Evolutionary conservation across 2,888 invertebrate genomes (phyloP), one percentile per base, ranked within the genome.

Genomic region (Latrodectus elegans): DNA sequence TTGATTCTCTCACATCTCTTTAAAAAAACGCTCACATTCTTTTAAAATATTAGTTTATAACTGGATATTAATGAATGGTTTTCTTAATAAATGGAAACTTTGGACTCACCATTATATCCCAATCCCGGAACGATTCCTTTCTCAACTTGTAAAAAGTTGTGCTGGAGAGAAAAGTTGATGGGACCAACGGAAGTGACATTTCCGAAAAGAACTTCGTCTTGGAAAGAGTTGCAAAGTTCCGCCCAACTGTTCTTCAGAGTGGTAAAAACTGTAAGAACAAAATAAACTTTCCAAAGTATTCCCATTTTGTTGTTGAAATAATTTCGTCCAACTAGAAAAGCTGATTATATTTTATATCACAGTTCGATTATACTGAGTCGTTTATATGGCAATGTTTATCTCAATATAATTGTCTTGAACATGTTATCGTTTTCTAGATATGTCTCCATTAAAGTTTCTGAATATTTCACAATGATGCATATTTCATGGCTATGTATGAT

Each of bases 61-160:
- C 4, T 6, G 3, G 38, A 6, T 38, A 38, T 38, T 38, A 38
- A 38, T 38, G 4, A 38, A 38, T 38, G 4, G 38, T 15, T 70
- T 26, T 9, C 4, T 70, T 8, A 26, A 70, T 26, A 70, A 11
- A 11, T 8, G 10, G 26, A 38, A 26, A 70, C 9, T 17, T 70
- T 70, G 14, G 10, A 77, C 78, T 78, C 73, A 84, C 84, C 84
- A 38, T 84, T 84, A 51, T 84, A 84, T 52, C 10, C 17, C 38
- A 84, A 11, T 38, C 73, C 78, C 9, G 84, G 78, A 12, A 84
- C 26, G 8, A 84, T 22, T 4, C 84, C 84, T 10, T 73, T 77
- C 9, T 84, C 65, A 10, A 64, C 4, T 4, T 77, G 22, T 17
- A 84, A 17, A 38, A 84, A 84, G 12, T 6, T 22, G 22, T 84